Percentiles rank a stretch among this genome's conserved stretches.
Conservation (phyloP, 2,113 vertebrate genomes). For the Paraplagusia blochii region DNA sequence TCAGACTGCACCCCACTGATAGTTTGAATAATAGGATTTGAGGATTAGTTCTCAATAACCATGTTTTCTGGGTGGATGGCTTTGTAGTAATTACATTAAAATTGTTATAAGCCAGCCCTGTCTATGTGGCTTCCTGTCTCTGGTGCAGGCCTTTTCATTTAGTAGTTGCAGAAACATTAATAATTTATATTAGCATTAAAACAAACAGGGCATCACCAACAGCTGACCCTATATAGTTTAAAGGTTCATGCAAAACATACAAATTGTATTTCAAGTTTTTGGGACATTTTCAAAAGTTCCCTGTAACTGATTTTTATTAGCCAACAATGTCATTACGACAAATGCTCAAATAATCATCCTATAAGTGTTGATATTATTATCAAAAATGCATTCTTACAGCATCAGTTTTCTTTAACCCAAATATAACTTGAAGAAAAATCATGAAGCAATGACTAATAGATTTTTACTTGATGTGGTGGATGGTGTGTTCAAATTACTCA, state of each 20-base stretch:
- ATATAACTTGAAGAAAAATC: background rate
- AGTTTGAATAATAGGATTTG: slow-evolving; percentile 26
- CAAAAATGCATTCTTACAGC: background rate
- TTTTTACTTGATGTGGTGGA: slow-evolving; percentile 6
- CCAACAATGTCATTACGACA: too few relatives aligned
- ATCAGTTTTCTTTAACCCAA: background rate
- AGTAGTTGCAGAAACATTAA: background rate
- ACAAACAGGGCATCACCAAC: too few relatives aligned
- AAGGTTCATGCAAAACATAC: too few relatives aligned
- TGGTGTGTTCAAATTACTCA: background rate
- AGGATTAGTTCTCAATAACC: slow-evolving; percentile 20
- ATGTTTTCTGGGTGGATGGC: slow-evolving; percentile 1
- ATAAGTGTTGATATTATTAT: too few relatives aligned
- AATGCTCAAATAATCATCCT: too few relatives aligned
- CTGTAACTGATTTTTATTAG: too few relatives aligned
- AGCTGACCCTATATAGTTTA: too few relatives aligned
- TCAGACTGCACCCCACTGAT: slow-evolving; percentile 6
- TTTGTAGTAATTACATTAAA: slow-evolving; percentile 3
- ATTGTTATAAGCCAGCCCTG: background rate
- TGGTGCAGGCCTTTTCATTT: background rate
- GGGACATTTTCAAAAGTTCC: too few relatives aligned
- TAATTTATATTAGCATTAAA: background rate
- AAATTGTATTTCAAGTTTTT: too few relatives aligned
- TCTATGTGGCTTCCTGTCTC: background rate
- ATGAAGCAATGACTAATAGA: background rate